Evolutionary conservation across 2,113 vertebrate species (phyloP).

Genomic region (Sebastes fasciatus): DNA sequence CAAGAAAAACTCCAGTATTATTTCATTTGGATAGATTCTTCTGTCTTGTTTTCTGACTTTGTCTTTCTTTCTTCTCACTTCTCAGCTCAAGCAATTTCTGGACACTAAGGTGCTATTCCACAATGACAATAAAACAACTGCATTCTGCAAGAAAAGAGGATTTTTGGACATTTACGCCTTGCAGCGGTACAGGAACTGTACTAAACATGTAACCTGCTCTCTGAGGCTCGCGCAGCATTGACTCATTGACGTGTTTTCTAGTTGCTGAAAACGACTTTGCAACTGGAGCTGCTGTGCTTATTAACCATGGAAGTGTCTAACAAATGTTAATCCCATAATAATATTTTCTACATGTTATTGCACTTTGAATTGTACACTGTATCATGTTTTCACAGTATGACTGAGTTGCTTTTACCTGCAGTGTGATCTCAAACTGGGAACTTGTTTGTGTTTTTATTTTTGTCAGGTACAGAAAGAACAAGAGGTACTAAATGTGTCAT

Average conservation of each 20-base stretch:
- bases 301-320: slow-evolving; percentile 70
- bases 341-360: slow-evolving; percentile 86
- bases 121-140: slow-evolving; percentile 32
- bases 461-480: slow-evolving; percentile 50
- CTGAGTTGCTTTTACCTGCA: slow-evolving; percentile 70
- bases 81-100: slow-evolving; percentile 92
- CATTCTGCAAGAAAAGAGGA: slow-evolving; percentile 45
- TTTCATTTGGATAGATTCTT: background rate
- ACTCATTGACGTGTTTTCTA: slow-evolving; percentile 51
- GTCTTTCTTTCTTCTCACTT: slow-evolving; percentile 38
- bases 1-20: background rate
- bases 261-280: slow-evolving; percentile 47
- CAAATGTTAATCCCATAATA: slow-evolving; percentile 78
- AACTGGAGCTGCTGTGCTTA: slow-evolving; percentile 67
- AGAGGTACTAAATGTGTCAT: slow-evolving; percentile 68
- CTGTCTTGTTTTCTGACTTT: slow-evolving; percentile 8
- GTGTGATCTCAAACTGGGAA: slow-evolving; percentile 67
- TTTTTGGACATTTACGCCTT: slow-evolving; percentile 42
- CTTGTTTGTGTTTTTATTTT: slow-evolving; percentile 30
- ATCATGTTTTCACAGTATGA: slow-evolving; percentile 78
- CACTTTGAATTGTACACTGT: slow-evolving; percentile 90
- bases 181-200: slow-evolving; percentile 53
- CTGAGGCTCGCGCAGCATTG: slow-evolving; percentile 40
- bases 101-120: slow-evolving; percentile 87
- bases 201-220: slow-evolving; percentile 55